A percentile compares a stretch with the other conserved stretches of the same genome.
These are phyloP conservation scores for Eustalomyia histrio DNA, from an alignment of 2,888 invertebrate genomes.

Conservation along the genomic window DNA sequence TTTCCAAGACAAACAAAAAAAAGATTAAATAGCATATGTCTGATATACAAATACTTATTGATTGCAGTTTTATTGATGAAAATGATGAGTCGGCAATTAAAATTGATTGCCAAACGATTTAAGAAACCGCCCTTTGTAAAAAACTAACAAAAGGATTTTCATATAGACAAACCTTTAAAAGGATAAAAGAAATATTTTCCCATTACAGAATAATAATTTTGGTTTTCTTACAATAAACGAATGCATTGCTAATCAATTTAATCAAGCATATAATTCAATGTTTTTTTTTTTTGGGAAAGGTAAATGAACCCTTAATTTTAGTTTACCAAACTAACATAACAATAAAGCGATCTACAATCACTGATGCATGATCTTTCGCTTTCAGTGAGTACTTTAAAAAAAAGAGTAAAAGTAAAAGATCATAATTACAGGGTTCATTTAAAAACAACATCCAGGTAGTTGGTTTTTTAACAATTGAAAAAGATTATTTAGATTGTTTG, in stretches of 20 bases:
- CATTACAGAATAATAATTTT: slow-evolving; percentile 22
- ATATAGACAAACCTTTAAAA: slow-evolving; percentile 31
- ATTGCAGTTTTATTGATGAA: slow-evolving; percentile 61
- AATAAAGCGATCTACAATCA: slow-evolving; percentile 33
- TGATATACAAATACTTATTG: slow-evolving; percentile 59
- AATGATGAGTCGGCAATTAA: slow-evolving; percentile 63
- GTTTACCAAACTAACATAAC: background rate
- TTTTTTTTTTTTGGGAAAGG: slow-evolving; percentile 11
- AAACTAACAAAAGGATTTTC: slow-evolving; percentile 30
- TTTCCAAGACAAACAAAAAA: background rate
- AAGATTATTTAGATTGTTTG: slow-evolving; percentile 29
- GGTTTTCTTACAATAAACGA: slow-evolving; percentile 24
- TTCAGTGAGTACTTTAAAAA: slow-evolving; percentile 22
- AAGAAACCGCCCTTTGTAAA: slow-evolving; percentile 60
- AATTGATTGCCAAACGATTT: slow-evolving; percentile 64
- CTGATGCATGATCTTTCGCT: slow-evolving; percentile 34
- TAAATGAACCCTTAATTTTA: slow-evolving; percentile 53
- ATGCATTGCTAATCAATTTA: slow-evolving; percentile 59
- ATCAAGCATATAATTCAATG: slow-evolving; percentile 37
- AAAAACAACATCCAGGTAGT: slow-evolving; percentile 37
- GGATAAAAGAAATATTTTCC: slow-evolving; percentile 39
- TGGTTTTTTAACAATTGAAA: background rate
- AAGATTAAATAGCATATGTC: slow-evolving; percentile 28
- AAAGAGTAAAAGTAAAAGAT: slow-evolving; percentile 47
- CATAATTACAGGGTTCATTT: slow-evolving; percentile 41